A percentile compares a stretch with the other conserved stretches of the same genome.
Conservation (phyloP, 64 coral and sea anemone species). For the Dendronephthya gigantea region DNA sequence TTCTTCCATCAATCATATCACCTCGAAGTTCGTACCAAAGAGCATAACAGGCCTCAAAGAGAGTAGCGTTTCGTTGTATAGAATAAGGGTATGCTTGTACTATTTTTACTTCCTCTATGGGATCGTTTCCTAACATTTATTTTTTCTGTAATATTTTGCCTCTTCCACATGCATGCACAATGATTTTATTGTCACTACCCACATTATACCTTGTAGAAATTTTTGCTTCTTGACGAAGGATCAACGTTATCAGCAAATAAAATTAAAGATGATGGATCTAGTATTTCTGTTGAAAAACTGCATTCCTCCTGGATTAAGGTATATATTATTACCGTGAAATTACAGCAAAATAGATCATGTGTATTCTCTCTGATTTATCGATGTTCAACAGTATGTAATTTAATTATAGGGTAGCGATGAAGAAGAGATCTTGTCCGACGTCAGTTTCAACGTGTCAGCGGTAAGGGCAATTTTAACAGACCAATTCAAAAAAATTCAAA, state of each 20-base stretch:
- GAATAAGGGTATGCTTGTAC: background rate
- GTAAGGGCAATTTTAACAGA: background rate
- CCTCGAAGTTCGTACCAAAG: background rate
- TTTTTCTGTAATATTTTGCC: no score
- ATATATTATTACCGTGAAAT: no score
- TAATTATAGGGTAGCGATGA: background rate
- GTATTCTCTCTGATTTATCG: no score
- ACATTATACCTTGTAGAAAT: background rate
- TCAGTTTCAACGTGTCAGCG: background rate
- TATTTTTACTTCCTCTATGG: background rate
- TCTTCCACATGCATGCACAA: no score
- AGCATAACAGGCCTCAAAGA: background rate
- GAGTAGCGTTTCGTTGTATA: background rate
- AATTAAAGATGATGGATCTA: background rate
- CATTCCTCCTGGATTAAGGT: background rate
- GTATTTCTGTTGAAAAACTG: background rate
- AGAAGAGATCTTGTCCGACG: background rate
- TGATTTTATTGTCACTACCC: no score
- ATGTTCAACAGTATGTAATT: background rate
- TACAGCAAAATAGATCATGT: no score
- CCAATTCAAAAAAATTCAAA: no score
- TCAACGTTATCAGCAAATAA: background rate
- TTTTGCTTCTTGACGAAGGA: background rate
- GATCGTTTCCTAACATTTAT: no score
- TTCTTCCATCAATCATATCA: background rate